Evolutionary conservation across 2,113 vertebrate genomes (phyloP), one percentile per base, ranked within the genome.

Genomic region (Carassius carassius): DNA sequence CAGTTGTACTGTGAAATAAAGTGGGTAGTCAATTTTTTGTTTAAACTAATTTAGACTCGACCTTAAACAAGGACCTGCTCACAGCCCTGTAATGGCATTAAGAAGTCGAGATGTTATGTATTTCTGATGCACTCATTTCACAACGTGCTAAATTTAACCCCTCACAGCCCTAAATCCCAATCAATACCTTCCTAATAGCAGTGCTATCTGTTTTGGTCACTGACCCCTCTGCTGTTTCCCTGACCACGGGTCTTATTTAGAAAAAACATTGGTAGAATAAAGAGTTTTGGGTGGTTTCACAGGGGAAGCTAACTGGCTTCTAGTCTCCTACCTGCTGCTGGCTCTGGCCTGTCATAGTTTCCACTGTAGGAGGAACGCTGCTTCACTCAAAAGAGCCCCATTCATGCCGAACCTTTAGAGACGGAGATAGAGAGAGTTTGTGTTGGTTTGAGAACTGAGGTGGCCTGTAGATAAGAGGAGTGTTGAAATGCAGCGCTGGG

Each of bases 321-420:
- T 65, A 41, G 35, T 56, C 37, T 73, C 67, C 32, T 56, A 72
- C 47, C 19, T 73, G 44, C 83, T 25, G 47, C 63, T 58, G 73
- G 62, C 49, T 75, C 21, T 69, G 12, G 60, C 47, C 47, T 84
- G 75, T 78, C 83, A 78, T 56, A 84, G 21, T 84, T 84, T 84
- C 83, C 83, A 70, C 29, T 44, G 83, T 84, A 76, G 83, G 83
- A 77, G 63, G 75, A 23, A 78, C 2, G 1, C 8, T 63, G 62
- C 4, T 25, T 49, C n/a, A 13, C 82, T 63, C 72, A 83, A 75
- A 25, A 83, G 74, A 78, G 21, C 73, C 60, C 12, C 47, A 77
- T 84, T 77, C 74, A 84, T 67, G n/a, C 83, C 44, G 17, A 37
- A 58, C 29, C 83, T 58, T 79, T 62, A 19, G 54, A 76, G 56